These are phyloP conservation scores for Cyrtonyx montezumae DNA, from an alignment of 2,113 vertebrate species.

Conservation along the genomic window DNA sequence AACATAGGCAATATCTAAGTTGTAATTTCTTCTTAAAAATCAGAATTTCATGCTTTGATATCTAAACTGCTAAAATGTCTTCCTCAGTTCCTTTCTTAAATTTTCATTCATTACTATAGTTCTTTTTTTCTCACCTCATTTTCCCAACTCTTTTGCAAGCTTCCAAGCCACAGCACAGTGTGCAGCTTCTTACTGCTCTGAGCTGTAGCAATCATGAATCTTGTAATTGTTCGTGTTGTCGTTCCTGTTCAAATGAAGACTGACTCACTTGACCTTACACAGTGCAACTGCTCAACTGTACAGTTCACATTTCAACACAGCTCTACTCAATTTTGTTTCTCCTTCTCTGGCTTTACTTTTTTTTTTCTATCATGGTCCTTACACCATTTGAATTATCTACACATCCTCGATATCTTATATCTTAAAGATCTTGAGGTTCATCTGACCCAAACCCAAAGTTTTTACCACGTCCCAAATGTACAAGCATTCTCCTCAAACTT, in stretches of 20 bases:
- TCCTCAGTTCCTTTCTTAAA: not conserved
- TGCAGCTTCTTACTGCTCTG: not conserved
- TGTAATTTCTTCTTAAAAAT: not conserved
- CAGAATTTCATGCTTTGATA: not conserved
- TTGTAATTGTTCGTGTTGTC: not conserved
- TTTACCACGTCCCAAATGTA: not conserved
- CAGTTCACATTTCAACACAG: not conserved
- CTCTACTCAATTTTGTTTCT: not conserved
- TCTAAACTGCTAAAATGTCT: not conserved
- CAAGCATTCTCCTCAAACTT: not conserved
- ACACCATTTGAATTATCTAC: not conserved
- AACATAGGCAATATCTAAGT: not conserved
- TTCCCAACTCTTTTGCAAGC: not conserved
- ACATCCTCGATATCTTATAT: not conserved
- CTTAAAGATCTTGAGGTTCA: not conserved
- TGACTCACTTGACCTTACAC: not conserved
- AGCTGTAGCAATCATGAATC: not conserved
- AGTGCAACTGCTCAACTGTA: not conserved
- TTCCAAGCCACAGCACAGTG: not conserved
- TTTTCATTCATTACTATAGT: not conserved
- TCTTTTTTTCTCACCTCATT: not conserved
- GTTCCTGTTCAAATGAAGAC: not conserved
- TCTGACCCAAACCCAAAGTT: not conserved
- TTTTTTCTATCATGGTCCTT: not conserved
- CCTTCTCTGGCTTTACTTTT: not conserved